Conservation (phyloP, 2,113 vertebrate genomes). For the Sphyrna mokarran region DNA sequence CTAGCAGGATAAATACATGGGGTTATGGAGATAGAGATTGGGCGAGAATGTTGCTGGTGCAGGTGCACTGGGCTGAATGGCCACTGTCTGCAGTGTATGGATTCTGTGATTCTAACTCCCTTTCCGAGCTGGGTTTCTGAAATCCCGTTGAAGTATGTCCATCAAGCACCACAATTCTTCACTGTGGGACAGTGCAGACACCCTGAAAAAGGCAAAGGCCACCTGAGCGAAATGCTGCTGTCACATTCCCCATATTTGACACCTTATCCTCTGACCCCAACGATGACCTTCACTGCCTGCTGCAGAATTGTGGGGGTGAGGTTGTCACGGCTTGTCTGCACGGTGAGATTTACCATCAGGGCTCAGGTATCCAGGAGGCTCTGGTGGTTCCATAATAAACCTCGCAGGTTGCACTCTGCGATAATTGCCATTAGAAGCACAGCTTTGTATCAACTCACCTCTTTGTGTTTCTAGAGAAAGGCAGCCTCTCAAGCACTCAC, state of each 20-base stretch:
- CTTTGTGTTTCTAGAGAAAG: background rate
- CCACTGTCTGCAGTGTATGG: too few species aligned
- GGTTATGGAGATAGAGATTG: too few species aligned
- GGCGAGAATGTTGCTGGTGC: too few species aligned
- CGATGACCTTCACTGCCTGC: background rate
- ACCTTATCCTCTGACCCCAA: background rate
- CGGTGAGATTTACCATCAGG: background rate
- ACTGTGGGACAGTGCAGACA: too few species aligned
- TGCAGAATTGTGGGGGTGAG: too few species aligned
- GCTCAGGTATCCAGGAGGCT: background rate
- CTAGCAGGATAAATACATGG: too few species aligned
- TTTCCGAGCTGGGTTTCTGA: background rate
- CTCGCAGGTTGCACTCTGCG: background rate
- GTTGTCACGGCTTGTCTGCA: background rate
- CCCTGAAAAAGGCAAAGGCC: background rate
- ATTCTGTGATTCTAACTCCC: background rate
- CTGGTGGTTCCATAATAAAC: background rate
- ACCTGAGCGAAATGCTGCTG: too few species aligned
- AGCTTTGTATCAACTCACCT: background rate
- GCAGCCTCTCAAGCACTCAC: background rate
- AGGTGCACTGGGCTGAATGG: too few species aligned
- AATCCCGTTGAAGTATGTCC: background rate
- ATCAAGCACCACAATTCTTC: background rate
- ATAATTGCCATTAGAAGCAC: background rate
- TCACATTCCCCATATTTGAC: background rate